A percentile compares a stretch with the other conserved stretches of the same genome.
Evolutionary conservation across 1,140 invertebrate species (phyloP).

Genomic region (Nasonia longicornis): DNA sequence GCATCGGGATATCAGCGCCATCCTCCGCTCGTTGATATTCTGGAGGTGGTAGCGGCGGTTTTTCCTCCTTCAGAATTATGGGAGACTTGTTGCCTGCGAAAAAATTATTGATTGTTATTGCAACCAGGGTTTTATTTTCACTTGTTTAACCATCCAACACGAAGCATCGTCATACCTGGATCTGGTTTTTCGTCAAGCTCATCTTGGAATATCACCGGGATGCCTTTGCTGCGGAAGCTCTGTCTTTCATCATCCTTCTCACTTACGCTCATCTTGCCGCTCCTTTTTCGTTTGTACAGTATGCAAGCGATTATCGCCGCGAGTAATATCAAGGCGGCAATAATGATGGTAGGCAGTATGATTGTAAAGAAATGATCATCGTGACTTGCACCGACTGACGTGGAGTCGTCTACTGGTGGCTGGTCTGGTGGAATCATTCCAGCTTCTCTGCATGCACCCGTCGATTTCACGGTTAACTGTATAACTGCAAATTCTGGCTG

Average conservation of each 20-base stretch:
- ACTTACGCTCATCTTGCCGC: constrained; percentile 83
- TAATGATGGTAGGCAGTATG: constrained; percentile 89
- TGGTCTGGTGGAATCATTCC: constrained; percentile 67
- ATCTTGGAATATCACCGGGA: constrained; percentile 95
- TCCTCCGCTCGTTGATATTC: constrained; percentile 77
- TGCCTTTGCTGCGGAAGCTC: constrained; percentile 89
- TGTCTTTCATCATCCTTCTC: constrained; percentile 83
- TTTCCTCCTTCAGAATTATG: constrained; percentile 93
- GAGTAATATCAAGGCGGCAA: constrained; percentile 88
- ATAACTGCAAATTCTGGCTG: constrained; percentile 81
- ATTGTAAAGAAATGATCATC: constrained; percentile 92
- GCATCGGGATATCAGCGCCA: constrained; percentile 66
- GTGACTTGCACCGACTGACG: constrained; percentile 65
- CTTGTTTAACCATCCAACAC: background rate
- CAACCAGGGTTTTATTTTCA: background rate
- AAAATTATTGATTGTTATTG: background rate
- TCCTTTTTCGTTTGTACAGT: constrained; percentile 84
- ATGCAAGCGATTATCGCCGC: constrained; percentile 90
- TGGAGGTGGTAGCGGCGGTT: constrained; percentile 85
- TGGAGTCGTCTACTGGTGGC: constrained; percentile 68
- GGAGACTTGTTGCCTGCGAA: constrained; percentile 81
- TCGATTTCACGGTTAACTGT: constrained; percentile 77
- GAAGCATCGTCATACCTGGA: constrained; percentile 69
- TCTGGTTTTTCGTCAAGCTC: constrained; percentile 92
- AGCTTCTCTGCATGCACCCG: constrained; percentile 79